Conservation (phyloP, 2,888 invertebrate species). For the Taenaris catops region DNA sequence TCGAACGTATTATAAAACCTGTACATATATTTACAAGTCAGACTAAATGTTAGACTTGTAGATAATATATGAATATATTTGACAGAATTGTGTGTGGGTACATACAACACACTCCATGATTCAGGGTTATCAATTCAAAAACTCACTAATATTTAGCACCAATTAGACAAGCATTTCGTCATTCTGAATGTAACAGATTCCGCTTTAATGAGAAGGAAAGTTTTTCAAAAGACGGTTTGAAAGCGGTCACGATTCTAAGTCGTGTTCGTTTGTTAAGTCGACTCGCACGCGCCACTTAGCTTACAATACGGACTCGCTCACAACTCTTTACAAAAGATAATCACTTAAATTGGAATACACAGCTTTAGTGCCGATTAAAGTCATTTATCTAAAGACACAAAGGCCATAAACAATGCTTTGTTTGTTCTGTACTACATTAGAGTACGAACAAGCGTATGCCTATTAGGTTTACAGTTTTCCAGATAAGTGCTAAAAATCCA, state of each 20-base stretch:
- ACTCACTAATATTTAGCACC: background rate
- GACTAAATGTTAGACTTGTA: background rate
- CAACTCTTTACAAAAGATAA: conserved; percentile 5
- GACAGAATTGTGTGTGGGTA: background rate
- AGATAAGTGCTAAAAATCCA: too few relatives aligned
- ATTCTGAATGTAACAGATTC: too few relatives aligned
- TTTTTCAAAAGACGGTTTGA: conserved; percentile 25
- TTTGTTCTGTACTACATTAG: too few relatives aligned
- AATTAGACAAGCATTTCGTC: background rate
- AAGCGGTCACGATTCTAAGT: conserved; percentile 24
- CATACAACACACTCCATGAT: background rate
- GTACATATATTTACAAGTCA: too few relatives aligned
- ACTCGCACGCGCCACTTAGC: conserved; percentile 28
- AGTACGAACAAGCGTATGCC: too few relatives aligned
- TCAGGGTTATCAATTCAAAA: background rate
- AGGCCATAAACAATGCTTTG: too few relatives aligned
- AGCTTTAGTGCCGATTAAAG: background rate
- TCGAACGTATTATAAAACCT: too few relatives aligned
- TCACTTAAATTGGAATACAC: conserved; percentile 1
- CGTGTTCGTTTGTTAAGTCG: conserved; percentile 21
- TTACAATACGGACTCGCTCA: conserved; percentile 6
- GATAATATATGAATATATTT: background rate
- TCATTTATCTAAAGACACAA: background rate
- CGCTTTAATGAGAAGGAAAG: conserved; percentile 8
- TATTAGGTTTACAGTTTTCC: too few relatives aligned